These are phyloP conservation scores for Sterna hirundo DNA, from an alignment of 2,113 vertebrate genomes.

Conservation along the genomic window DNA sequence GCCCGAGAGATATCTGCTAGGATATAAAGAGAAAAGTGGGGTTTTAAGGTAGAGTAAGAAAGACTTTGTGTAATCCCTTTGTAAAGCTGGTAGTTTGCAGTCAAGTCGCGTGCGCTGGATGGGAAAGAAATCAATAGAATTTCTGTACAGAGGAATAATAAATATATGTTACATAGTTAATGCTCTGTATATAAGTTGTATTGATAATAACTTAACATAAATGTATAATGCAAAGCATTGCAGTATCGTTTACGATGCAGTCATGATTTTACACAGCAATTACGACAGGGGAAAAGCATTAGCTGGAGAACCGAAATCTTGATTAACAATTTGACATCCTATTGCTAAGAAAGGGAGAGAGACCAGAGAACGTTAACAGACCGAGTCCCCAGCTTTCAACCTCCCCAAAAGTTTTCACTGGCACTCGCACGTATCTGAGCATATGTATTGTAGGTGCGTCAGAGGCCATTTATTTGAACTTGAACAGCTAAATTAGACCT, in stretches of 20 bases:
- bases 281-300: neutral
- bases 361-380: neutral
- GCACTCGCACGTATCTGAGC: neutral
- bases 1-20: neutral
- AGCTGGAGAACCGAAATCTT: neutral
- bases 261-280: conserved; percentile 10
- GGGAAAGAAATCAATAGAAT: conserved; percentile 13
- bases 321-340: neutral
- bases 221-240: neutral
- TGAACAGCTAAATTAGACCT: neutral
- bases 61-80: neutral
- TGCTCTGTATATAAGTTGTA: neutral
- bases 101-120: neutral
- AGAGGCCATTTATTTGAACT: conserved; percentile 5
- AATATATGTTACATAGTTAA: conserved; percentile 22
- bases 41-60: neutral
- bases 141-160: conserved; percentile 9
- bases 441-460: conserved; percentile 47
- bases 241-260: neutral
- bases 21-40: neutral
- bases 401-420: neutral
- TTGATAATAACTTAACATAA: conserved; percentile 35
- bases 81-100: neutral
- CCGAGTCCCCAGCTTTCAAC: neutral
- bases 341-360: neutral